phyloP scores from a whole-genome alignment of 2,797 vertebrate species.

The Psittacula derbiana region DNA sequence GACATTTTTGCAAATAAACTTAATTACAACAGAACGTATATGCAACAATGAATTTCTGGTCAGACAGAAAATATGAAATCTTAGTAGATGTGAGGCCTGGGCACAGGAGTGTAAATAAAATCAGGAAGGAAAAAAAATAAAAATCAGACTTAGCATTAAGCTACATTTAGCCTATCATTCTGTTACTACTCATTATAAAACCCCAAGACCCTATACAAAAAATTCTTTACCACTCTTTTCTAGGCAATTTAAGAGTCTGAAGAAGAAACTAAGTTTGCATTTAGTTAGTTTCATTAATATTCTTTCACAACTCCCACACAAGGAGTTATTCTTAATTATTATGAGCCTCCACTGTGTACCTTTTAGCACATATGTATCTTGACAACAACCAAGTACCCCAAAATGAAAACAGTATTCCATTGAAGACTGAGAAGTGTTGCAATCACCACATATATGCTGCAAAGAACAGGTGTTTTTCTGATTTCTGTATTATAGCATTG shows the following conservation, averaged over 20 bases:
- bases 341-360: fast-evolving
- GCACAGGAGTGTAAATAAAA: neutral
- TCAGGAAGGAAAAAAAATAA: neutral
- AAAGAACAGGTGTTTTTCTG: neutral
- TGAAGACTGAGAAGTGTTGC: neutral
- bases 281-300: neutral
- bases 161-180: neutral
- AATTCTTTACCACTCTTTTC: neutral
- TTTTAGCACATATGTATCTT: neutral
- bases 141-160: neutral
- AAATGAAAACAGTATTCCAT: neutral
- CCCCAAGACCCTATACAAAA: neutral
- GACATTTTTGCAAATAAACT: neutral
- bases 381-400: neutral
- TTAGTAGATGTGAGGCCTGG: neutral
- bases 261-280: neutral
- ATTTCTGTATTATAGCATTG: neutral
- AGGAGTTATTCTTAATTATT: neutral
- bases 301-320: neutral
- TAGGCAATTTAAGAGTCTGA: neutral
- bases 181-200: neutral
- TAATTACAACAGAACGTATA: neutral
- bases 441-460: fast-evolving
- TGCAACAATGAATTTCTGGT: neutral
- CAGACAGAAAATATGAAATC: neutral